Base-by-base conservation (phyloP, 92 coral and sea anemone species). In the Galaxea fascicularis region DNA sequence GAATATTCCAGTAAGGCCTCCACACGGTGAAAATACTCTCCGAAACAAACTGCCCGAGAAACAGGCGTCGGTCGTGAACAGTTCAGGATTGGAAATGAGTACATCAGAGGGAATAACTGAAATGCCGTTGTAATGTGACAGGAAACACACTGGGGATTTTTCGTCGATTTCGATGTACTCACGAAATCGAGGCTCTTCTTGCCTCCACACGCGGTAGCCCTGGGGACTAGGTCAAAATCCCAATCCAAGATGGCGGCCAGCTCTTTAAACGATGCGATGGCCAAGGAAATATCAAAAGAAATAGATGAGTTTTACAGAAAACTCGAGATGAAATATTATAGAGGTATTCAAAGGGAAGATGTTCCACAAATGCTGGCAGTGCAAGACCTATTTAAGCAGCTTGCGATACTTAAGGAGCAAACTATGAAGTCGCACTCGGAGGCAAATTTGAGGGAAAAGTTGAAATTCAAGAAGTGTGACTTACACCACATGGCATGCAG, bases 181-280 rank as follows among this genome's bases (percentile, higher is more conserved):
- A 57, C 86, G 58, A 71, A 60, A 71, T 82, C 65, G 80, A 82
- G 79, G 87, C 79, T 82, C 87, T 25, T 39, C 79, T 71, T 18
- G 56, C 58, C 49, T 0, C 86, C 79, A 71, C 79, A 58, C 71
- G 73, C 79, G 66, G 71, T 54, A 17, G 29, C 41, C 86, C 63
- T 69, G 78, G 63, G 68, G 57, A 51, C 67, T 51, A 82, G 86
- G 78, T 46, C 29, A 44, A 63, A 82, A 71, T 7, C 76, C 87
- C 74, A 74, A 83, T 46, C 81, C 81, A 83, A 83, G 65, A 83
- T 83, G 87, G 87, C 67, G 67, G 72, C 59, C 73, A 72, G 78
- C 5, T 82, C 64, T 57, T 12, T 82, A 22, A 71, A 82, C 73
- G 22, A n/a, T 58, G 73, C 26, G 26, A n/a, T n/a, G n/a, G n/a